phyloP scores from a whole-genome alignment of 2,888 invertebrate genomes.

The Sericinus montela region DNA sequence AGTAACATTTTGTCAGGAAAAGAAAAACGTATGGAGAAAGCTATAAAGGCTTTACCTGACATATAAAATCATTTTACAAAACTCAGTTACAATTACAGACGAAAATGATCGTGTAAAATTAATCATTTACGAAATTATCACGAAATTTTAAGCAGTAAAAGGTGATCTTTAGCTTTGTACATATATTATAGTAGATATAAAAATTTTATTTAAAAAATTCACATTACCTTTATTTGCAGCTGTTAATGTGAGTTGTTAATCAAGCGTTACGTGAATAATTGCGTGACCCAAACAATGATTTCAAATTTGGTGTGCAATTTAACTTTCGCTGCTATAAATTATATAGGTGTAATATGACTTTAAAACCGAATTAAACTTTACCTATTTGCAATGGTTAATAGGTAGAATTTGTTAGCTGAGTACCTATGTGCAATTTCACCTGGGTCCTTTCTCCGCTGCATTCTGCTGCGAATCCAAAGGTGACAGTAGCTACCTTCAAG shows the following conservation, averaged over 20 bases:
- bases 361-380: neutral
- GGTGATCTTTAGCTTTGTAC: too few relatives aligned
- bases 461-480: slow-evolving; percentile 77
- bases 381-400: slow-evolving; percentile 15
- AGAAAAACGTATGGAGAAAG: too few relatives aligned
- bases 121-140: too few relatives aligned
- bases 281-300: neutral
- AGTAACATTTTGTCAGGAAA: too few relatives aligned
- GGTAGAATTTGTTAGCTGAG: slow-evolving; percentile 53
- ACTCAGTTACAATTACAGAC: too few relatives aligned
- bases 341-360: neutral
- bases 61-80: too few relatives aligned
- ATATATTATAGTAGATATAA: too few relatives aligned
- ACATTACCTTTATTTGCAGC: neutral
- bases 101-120: too few relatives aligned
- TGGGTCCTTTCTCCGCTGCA: slow-evolving; percentile 71
- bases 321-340: slow-evolving; percentile 1
- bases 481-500: slow-evolving; percentile 90
- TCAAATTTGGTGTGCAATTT: neutral
- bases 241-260: neutral
- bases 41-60: too few relatives aligned
- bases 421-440: slow-evolving; percentile 73
- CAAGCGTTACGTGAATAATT: neutral
- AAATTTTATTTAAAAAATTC: too few relatives aligned
- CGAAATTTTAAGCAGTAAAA: too few relatives aligned